phyloP scores from a whole-genome alignment of 2,113 vertebrate species.

The Vireo altiloquus region DNA sequence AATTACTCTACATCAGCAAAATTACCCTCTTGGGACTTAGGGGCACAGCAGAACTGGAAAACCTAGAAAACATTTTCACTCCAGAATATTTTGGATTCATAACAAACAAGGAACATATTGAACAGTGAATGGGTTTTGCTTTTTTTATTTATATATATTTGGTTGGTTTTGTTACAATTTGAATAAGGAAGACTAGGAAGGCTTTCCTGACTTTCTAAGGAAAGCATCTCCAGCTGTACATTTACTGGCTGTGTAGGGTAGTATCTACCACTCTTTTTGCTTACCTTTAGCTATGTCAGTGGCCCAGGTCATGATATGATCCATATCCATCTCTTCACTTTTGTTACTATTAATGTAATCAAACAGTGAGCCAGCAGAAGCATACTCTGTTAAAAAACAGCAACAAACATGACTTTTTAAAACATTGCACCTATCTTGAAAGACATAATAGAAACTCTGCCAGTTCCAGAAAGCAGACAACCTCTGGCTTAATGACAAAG shows the following conservation, averaged over 20 bases:
- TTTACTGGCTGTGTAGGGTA: not conserved
- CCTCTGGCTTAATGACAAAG: not conserved
- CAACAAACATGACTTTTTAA: slow-evolving; percentile 1
- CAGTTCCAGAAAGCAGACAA: not conserved
- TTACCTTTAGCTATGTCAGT: slow-evolving; percentile 96
- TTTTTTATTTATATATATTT: not conserved
- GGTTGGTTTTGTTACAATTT: not conserved
- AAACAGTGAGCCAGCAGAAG: slow-evolving; percentile 89
- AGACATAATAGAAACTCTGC: not conserved
- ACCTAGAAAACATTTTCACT: not conserved
- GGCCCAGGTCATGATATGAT: slow-evolving; percentile 97
- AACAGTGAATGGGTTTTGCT: not conserved
- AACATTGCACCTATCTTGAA: not conserved
- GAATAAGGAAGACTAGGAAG: not conserved
- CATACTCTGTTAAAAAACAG: slow-evolving; percentile 84
- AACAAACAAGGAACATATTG: not conserved
- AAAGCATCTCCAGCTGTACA: not conserved
- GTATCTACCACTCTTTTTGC: not conserved
- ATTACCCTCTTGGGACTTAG: not conserved
- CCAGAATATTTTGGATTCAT: not conserved
- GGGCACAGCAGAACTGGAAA: not conserved
- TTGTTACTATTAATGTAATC: slow-evolving; percentile 94
- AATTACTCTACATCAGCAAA: not conserved
- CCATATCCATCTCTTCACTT: slow-evolving; percentile 96
- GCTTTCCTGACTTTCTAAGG: not conserved